Percentiles rank a stretch among this genome's conserved stretches.
phyloP scores from a whole-genome alignment of 2,113 vertebrate genomes.

The Pygoscelis adeliae region DNA sequence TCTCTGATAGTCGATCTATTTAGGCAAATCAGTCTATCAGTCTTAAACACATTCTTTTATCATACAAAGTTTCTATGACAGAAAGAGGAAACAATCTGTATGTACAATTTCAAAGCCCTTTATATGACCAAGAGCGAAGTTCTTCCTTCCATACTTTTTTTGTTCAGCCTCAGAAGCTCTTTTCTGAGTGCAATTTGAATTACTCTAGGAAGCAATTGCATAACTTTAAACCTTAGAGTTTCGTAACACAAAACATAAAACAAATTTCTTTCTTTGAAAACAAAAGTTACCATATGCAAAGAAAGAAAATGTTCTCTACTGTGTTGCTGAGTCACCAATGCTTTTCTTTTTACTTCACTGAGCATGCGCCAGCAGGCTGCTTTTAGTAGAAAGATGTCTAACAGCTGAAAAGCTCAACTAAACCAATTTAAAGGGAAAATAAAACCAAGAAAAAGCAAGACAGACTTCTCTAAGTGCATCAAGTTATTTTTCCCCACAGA shows the following conservation, averaged over 20 bases:
- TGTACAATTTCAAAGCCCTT: background rate
- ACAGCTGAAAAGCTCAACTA: background rate
- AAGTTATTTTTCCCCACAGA: background rate
- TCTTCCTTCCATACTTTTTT: background rate
- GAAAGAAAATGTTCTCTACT: background rate
- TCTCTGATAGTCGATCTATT: background rate
- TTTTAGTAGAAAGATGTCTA: background rate
- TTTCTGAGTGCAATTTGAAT: background rate
- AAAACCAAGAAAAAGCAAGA: background rate
- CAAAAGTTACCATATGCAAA: background rate
- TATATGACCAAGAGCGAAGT: background rate
- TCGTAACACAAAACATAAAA: background rate
- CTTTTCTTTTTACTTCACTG: background rate
- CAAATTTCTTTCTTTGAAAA: background rate
- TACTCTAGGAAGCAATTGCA: background rate
- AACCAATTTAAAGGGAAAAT: background rate
- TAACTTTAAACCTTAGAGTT: background rate
- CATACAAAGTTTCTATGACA: background rate
- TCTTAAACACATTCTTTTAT: background rate
- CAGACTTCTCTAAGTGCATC: background rate
- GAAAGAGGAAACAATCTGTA: background rate
- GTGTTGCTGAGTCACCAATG: background rate
- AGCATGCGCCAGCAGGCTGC: background rate
- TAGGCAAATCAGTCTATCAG: background rate
- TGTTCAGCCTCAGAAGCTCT: background rate